Evolutionary conservation across 1,140 invertebrate species (phyloP).

Genomic region (Protaetia brevitarsis): DNA sequence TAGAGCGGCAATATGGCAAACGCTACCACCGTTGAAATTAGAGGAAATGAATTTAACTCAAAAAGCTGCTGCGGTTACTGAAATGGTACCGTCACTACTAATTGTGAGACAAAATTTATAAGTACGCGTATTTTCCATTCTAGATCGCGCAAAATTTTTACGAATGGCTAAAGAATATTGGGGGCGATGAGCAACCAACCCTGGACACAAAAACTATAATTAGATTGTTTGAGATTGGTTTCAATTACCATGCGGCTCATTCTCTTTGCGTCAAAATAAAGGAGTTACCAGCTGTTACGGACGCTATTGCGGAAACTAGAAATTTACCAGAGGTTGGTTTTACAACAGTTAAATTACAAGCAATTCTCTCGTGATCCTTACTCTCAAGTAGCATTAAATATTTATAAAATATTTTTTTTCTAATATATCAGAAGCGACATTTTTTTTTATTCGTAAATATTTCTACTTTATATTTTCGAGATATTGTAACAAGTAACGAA

Average conservation of each 20-base stretch:
- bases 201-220: constrained; percentile 49
- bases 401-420: too few species aligned
- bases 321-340: constrained; percentile 44
- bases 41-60: constrained; percentile 48
- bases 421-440: too few species aligned
- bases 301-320: constrained; percentile 48
- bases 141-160: constrained; percentile 58
- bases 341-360: background rate
- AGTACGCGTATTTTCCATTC: constrained; percentile 28
- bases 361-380: background rate
- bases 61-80: constrained; percentile 52
- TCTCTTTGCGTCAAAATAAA: constrained; percentile 49
- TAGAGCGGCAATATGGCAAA: constrained; percentile 38
- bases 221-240: constrained; percentile 59
- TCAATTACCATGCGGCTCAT: constrained; percentile 54
- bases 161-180: constrained; percentile 56
- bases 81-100: constrained; percentile 43
- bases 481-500: too few species aligned
- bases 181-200: constrained; percentile 47
- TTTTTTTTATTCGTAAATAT: too few species aligned
- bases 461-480: too few species aligned
- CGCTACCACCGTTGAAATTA: constrained; percentile 33
- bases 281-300: constrained; percentile 51
- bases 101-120: background rate
- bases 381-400: background rate